These are phyloP conservation scores for Cheilosia impressa DNA, from an alignment of 2,888 invertebrate species.

Conservation along the genomic window DNA sequence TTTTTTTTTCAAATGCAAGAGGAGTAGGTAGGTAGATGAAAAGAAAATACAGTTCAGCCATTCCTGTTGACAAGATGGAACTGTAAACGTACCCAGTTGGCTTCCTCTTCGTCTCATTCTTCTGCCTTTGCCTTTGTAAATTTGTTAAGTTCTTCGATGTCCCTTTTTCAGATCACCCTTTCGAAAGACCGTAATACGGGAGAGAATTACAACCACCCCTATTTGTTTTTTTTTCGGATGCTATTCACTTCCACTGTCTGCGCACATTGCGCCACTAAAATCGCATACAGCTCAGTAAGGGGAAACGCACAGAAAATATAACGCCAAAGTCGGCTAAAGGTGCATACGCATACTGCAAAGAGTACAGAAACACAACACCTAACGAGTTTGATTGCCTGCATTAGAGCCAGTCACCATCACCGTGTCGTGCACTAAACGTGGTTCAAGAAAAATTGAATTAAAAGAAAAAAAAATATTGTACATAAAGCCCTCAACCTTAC, in stretches of 20 bases:
- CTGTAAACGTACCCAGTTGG: background rate
- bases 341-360: background rate
- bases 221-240: background rate
- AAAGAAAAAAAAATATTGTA: background rate
- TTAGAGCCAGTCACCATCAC: background rate
- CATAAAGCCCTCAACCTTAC: background rate
- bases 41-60: too few species aligned
- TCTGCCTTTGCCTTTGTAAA: background rate
- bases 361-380: background rate
- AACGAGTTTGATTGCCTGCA: constrained; percentile 5
- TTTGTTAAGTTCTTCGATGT: background rate
- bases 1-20: background rate
- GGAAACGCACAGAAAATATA: background rate
- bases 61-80: background rate
- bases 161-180: background rate
- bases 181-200: background rate
- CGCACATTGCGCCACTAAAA: constrained; percentile 2
- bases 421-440: background rate
- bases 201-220: constrained; percentile 10
- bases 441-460: background rate
- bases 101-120: background rate
- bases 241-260: background rate
- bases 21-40: background rate
- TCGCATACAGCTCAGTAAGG: constrained; percentile 7
- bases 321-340: background rate